Evolutionary conservation across 1,140 invertebrate species (phyloP).

Genomic region (Drosophila tropicalis): DNA sequence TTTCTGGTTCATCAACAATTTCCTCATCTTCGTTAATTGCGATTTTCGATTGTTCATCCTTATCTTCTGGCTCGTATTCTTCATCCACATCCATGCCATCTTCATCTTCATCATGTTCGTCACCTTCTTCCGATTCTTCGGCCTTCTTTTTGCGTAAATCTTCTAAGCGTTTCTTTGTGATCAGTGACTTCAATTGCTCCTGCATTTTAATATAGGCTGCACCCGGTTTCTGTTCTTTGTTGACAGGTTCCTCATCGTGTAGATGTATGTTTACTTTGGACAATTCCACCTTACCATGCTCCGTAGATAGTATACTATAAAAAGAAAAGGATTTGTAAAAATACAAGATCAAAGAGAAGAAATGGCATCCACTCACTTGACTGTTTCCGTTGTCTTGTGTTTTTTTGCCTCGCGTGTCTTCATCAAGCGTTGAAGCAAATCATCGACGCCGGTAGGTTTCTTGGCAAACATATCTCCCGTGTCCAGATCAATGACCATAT

Average conservation of each 20-base stretch:
- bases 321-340: background rate
- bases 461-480: conserved; percentile 69
- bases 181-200: conserved; percentile 85
- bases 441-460: conserved; percentile 83
- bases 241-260: conserved; percentile 67
- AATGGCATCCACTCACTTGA: conserved; percentile 68
- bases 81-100: conserved; percentile 54
- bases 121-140: conserved; percentile 68
- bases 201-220: conserved; percentile 85
- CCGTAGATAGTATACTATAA: conserved; percentile 69
- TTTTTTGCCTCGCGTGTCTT: conserved; percentile 83
- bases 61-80: conserved; percentile 70
- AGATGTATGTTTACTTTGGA: conserved; percentile 77
- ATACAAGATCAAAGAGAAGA: conserved; percentile 15
- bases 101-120: conserved; percentile 46
- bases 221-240: conserved; percentile 85
- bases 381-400: conserved; percentile 72
- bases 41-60: conserved; percentile 59
- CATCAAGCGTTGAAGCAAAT: conserved; percentile 85
- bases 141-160: conserved; percentile 84
- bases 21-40: conserved; percentile 66
- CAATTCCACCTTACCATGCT: conserved; percentile 75
- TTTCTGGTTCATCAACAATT: conserved; percentile 49
- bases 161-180: conserved; percentile 84
- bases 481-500: conserved; percentile 85